Conservation (phyloP, 2,888 invertebrate species). For the Tipula helvola region DNA sequence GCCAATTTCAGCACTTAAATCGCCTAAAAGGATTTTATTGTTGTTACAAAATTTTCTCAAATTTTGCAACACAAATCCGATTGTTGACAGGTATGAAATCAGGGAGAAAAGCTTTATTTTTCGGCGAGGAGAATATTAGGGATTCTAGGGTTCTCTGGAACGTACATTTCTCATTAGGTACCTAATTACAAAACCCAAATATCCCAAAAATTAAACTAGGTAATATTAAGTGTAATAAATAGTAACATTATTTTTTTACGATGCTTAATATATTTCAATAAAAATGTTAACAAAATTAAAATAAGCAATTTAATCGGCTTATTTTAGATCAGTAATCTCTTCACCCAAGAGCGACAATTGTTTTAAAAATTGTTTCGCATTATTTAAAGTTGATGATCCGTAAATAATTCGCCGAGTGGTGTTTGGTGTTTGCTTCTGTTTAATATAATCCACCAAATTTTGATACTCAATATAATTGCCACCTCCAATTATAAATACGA, state of each 20-base stretch:
- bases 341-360: conserved; percentile 73
- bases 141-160: no score
- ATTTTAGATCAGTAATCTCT: conserved; percentile 41
- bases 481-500: conserved; percentile 84
- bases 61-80: no score
- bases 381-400: conserved; percentile 88
- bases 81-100: no score
- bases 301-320: background rate
- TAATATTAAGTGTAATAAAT: background rate
- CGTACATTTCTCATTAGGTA: no score
- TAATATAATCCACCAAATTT: conserved; percentile 90
- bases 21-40: no score
- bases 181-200: no score
- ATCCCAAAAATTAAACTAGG: background rate
- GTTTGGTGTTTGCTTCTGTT: conserved; percentile 57
- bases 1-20: no score
- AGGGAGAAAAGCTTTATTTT: no score
- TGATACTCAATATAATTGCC: conserved; percentile 99
- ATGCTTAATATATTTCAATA: background rate
- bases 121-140: no score
- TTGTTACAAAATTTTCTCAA: no score
- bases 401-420: conserved; percentile 75
- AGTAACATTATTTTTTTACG: background rate
- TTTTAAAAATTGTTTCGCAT: conserved; percentile 87
- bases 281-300: background rate